Evolutionary conservation across 2,888 invertebrate genomes (phyloP), one percentile per base, ranked within the genome.

Genomic region (Microctonus brassicae): DNA sequence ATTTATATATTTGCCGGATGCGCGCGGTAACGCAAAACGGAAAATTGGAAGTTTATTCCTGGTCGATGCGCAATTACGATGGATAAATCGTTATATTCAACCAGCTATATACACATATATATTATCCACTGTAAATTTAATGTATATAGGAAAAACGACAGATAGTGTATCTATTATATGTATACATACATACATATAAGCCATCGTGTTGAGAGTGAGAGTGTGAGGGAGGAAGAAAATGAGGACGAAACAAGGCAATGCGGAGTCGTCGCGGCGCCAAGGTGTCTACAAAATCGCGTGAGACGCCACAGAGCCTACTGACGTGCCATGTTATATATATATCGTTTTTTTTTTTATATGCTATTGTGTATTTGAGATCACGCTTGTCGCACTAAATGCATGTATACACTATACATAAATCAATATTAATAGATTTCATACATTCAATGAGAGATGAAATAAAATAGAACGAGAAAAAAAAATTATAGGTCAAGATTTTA

Each of bases 221-320:
- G 26, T 26, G 22, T 47, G 26, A 36, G 24, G 26, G 47, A 22
- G 53, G 13, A 20, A 39, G 70, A 53, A 62, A 57, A 66, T 72
- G 74, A 75, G 77, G 73, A 77, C 75, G 77, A 78, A 77, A 78
- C 75, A 77, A 70, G 75, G 73, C 78, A 77, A 78, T 77, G 78
- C 78, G 77, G 78, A 78, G 77, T 75, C 74, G 68, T 70, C 73
- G 73, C 70, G 78, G 77, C 77, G 78, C 78, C 78, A 57, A 75
- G 75, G 76, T 77, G 78, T 78, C 78, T 78, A 68, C 72, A 42
- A 63, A 73, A 77, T 78, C 77, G 78, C 78, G 78, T 78, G 78
- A 78, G 77, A 78, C 78, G 77, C 78, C 77, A 73, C 75, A 69
- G 75, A 73, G 76, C 78, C 78, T 77, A 74, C 68, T 57, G 58